phyloP scores from a whole-genome alignment of 2,113 vertebrate genomes.

The Pheucticus melanocephalus region DNA sequence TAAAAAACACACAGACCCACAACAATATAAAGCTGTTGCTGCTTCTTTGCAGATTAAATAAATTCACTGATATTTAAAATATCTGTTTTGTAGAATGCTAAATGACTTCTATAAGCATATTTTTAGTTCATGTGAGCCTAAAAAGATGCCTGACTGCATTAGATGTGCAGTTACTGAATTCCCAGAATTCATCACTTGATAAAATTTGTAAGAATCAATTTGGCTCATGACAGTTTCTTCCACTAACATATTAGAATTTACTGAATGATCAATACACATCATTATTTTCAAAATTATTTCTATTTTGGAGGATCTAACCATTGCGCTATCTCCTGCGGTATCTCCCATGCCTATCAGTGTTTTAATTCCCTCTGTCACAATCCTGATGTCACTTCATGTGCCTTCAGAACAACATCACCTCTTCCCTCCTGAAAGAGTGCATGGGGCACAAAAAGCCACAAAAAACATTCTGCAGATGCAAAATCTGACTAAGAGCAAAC shows the following conservation, averaged over 20 bases:
- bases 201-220: neutral
- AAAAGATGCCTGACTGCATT: neutral
- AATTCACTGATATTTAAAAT: neutral
- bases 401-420: neutral
- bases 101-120: neutral
- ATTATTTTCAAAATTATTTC: neutral
- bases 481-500: neutral
- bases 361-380: rapidly evolving
- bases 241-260: neutral
- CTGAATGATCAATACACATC: rapidly evolving
- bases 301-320: neutral
- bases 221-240: neutral
- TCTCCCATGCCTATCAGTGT: neutral
- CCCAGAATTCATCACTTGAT: neutral
- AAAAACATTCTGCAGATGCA: neutral
- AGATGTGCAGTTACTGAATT: neutral
- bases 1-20: neutral
- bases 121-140: neutral
- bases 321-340: neutral
- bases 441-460: neutral
- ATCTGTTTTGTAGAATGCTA: neutral
- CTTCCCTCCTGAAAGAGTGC: neutral
- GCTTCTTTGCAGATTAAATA: neutral
- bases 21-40: neutral
- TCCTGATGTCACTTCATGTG: neutral